Evolutionary conservation across 2,888 invertebrate genomes (phyloP).

Genomic region (Deroplatys truncata): DNA sequence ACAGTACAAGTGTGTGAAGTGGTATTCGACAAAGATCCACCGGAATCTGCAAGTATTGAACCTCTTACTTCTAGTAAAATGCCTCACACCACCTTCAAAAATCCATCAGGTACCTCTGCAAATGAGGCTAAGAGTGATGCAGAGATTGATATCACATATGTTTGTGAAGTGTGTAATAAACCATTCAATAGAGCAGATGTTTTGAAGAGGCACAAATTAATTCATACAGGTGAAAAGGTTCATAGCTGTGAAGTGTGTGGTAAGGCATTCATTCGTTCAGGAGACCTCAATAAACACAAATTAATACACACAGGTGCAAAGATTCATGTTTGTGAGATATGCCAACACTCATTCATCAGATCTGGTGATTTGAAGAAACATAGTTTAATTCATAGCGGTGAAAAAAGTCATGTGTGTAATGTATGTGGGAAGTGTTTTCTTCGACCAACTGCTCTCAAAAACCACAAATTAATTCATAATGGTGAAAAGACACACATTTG

Average conservation of each 20-base stretch:
- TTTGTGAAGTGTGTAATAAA: background rate
- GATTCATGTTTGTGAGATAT: background rate
- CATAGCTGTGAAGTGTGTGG: background rate
- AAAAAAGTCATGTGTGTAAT: background rate
- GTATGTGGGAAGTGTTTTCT: background rate
- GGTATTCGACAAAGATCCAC: background rate
- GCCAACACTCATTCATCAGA: background rate
- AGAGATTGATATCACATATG: background rate
- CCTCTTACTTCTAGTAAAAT: background rate
- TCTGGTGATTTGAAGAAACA: background rate
- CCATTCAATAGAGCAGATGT: background rate
- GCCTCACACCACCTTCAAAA: background rate
- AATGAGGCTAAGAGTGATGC: background rate
- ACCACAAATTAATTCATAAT: background rate
- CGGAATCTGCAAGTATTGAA: background rate
- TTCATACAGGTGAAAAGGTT: constrained; percentile 2
- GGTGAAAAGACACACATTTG: background rate
- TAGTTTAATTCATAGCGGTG: background rate
- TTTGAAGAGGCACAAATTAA: background rate
- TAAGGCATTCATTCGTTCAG: background rate
- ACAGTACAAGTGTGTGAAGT: background rate
- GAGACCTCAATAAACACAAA: background rate
- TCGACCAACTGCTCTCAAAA: background rate
- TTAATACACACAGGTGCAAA: background rate
- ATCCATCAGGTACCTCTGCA: background rate